Evolutionary conservation across 2,888 invertebrate species (phyloP).

Genomic region (Meganola albula): DNA sequence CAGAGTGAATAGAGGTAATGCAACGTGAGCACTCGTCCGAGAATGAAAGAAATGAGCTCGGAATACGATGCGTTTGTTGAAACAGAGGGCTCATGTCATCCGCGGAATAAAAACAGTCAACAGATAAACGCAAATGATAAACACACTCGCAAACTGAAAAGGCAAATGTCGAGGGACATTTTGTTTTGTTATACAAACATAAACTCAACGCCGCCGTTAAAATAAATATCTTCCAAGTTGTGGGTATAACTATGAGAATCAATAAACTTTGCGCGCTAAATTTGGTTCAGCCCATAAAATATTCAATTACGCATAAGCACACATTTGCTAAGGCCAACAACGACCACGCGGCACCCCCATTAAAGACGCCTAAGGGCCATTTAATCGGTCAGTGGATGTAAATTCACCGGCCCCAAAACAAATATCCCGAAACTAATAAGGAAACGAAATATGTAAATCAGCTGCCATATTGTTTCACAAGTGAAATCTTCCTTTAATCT

Average conservation of each 20-base stretch:
- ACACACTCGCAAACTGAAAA: constrained; percentile 67
- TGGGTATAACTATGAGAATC: constrained; percentile 43
- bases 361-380: constrained; percentile 78
- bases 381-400: constrained; percentile 78
- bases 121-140: constrained; percentile 77
- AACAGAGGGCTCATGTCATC: constrained; percentile 76
- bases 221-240: constrained; percentile 27
- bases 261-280: constrained; percentile 64
- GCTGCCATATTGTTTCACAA: constrained; percentile 77
- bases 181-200: constrained; percentile 32
- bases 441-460: constrained; percentile 79
- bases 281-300: constrained; percentile 70
- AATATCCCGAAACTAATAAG: constrained; percentile 78
- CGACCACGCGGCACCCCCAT: constrained; percentile 78
- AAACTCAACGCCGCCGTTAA: constrained; percentile 25
- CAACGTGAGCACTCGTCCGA: constrained; percentile 63
- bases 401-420: constrained; percentile 76
- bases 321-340: constrained; percentile 76
- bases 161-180: constrained; percentile 56
- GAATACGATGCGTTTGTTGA: constrained; percentile 62
- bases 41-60: constrained; percentile 72
- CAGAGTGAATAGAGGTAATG: constrained; percentile 71
- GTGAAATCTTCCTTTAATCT: constrained; percentile 80
- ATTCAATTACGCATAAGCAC: constrained; percentile 78
- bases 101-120: constrained; percentile 76